Evolutionary conservation across 2,888 invertebrate species (phyloP), one percentile per base, ranked within the genome.

Genomic region (Euzophera pinguis): DNA sequence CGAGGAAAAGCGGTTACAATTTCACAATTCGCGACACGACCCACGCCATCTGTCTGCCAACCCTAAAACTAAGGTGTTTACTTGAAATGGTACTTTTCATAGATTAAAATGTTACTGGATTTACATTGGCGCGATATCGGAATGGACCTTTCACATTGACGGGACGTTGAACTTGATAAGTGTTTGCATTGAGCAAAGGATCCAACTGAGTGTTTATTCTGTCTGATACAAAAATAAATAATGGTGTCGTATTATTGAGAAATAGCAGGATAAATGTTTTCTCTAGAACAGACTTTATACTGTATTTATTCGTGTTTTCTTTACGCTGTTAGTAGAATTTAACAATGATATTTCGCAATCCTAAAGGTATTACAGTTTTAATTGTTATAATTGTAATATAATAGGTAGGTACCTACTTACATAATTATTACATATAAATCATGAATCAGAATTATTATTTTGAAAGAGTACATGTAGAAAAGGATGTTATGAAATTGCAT

Each of bases 61-160:
- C 45, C 45, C 45, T 32, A 32, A 45, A 45, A 32, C 35, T 47
- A 41, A 69, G 75, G 71, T 78, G 74, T 81, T 81, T 78, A 75
- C 79, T 75, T 69, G 71, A 73, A 68, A 70, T 72, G 59, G 57
- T 64, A 69, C 67, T 76, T 74, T 73, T 69, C 69, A 66, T 29
- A 45, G 43, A 45, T 45, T 45, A 45, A 45, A 45, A 65, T 73
- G 75, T 67, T 71, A 74, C 67, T 59, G 71, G 74, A 81, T 84
- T 84, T 82, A 84, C 83, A 84, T 84, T 75, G 77, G 77, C 64
- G 73, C 71, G 83, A 83, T 81, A 84, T 80, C 71, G 63, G 74
- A 69, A 71, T 81, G 81, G 48, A 48, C 37, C 27, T 16, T 48
- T 37, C 37, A 35, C 48, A 48, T 48, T 22, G 8, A 37, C 14